These are phyloP conservation scores for Lapara coniferarum DNA, from an alignment of 2,888 invertebrate genomes.

Conservation along the genomic window DNA sequence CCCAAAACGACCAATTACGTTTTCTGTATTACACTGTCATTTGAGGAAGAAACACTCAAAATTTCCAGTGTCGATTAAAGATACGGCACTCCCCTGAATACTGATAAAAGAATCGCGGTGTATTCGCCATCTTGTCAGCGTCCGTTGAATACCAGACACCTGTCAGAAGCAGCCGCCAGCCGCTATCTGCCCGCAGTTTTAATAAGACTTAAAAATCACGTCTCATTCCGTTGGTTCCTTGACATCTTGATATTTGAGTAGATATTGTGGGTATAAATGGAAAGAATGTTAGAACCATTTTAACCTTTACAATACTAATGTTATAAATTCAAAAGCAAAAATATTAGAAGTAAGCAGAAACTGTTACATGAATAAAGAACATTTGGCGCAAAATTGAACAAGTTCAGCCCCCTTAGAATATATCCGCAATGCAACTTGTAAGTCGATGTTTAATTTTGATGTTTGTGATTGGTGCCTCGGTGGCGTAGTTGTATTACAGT, in stretches of 20 bases:
- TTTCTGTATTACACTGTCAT: neutral
- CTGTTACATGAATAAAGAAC: too few species aligned
- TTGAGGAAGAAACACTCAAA: neutral
- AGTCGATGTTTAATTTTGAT: too few species aligned
- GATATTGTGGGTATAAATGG: neutral
- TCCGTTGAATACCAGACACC: constrained; percentile 8
- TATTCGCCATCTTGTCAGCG: neutral
- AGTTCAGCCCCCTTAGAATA: too few species aligned
- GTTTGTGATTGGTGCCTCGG: too few species aligned
- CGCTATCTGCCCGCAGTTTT: constrained; percentile 25
- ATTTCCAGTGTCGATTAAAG: neutral
- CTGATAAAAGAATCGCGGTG: constrained; percentile 3
- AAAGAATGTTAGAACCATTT: too few species aligned
- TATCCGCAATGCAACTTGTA: too few species aligned
- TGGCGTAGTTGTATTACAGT: too few species aligned
- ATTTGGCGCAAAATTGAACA: too few species aligned
- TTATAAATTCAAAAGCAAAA: too few species aligned
- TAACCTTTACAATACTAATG: too few species aligned
- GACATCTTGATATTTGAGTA: neutral
- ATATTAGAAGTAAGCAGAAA: too few species aligned
- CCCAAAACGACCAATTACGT: neutral
- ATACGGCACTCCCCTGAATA: neutral
- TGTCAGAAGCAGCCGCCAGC: neutral
- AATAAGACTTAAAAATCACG: constrained; percentile 33
- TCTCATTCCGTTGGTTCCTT: neutral